A percentile compares a stretch with the other conserved stretches of the same genome.
phyloP scores from a whole-genome alignment of 2,113 vertebrate genomes.

The Perccottus glenii region DNA sequence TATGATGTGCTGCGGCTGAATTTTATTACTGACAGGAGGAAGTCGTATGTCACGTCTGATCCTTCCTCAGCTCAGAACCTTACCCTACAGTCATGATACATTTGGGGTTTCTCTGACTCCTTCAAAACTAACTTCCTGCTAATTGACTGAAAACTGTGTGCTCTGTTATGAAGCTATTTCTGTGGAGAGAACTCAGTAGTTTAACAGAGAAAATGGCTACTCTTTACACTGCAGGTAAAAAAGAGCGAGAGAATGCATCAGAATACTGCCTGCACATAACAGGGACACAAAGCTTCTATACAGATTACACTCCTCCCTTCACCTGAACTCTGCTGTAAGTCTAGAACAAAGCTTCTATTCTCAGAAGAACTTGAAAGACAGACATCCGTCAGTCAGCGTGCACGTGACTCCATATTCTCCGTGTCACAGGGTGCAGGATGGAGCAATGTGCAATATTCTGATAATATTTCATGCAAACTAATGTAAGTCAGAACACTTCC shows the following conservation, averaged over 20 bases:
- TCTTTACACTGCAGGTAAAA: slow-evolving; percentile 58
- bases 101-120: slow-evolving; percentile 10
- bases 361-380: slow-evolving; percentile 72
- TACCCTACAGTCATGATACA: slow-evolving; percentile 32
- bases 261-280: slow-evolving; percentile 65
- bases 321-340: slow-evolving; percentile 57
- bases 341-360: slow-evolving; percentile 72
- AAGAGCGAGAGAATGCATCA: slow-evolving; percentile 50
- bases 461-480: slow-evolving; percentile 85
- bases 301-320: slow-evolving; percentile 58
- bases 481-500: slow-evolving; percentile 80
- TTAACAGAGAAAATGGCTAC: slow-evolving; percentile 38
- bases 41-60: too few species aligned
- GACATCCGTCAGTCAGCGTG: slow-evolving; percentile 79
- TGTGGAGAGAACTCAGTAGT: slow-evolving; percentile 24
- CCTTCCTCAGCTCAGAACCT: slow-evolving; percentile 3
- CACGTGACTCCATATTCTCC: slow-evolving; percentile 64
- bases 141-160: slow-evolving; percentile 29
- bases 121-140: slow-evolving; percentile 21
- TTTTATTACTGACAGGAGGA: slow-evolving; percentile 15
- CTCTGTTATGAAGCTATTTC: slow-evolving; percentile 17
- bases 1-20: not conserved
- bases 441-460: slow-evolving; percentile 82
- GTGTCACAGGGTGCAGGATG: slow-evolving; percentile 72
- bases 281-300: slow-evolving; percentile 68